Percentiles rank a stretch among this genome's conserved stretches.
Evolutionary conservation across 2,797 vertebrate genomes (phyloP).

Genomic region (Paedocypris micromegethes): DNA sequence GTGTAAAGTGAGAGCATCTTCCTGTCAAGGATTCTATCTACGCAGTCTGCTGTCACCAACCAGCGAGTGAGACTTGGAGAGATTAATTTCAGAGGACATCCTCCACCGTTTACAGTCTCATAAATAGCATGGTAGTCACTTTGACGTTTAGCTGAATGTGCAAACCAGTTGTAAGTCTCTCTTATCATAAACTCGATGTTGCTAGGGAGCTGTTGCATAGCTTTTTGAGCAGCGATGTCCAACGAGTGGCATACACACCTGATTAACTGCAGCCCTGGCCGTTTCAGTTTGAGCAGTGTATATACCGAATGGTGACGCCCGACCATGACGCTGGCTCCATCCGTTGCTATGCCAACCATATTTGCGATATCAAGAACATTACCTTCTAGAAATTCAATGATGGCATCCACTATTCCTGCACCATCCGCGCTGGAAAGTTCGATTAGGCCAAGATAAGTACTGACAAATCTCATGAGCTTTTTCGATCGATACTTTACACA

Average conservation of each 20-base stretch:
- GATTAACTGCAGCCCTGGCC: constrained; percentile 3
- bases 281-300: constrained; percentile 7
- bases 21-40: constrained; percentile 24
- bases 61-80: constrained; percentile 10
- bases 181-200: constrained; percentile 6
- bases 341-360: constrained; percentile 34
- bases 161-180: constrained; percentile 6
- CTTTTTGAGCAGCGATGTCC: constrained; percentile 25
- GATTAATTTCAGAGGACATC: constrained; percentile 2
- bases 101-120: background rate
- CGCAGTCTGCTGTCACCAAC: constrained; percentile 26
- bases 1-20: constrained; percentile 29
- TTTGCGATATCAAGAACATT: constrained; percentile 1
- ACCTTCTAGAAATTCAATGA: background rate
- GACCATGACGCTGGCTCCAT: constrained; percentile 10
- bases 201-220: constrained; percentile 29
- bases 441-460: background rate
- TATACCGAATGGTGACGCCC: constrained; percentile 6
- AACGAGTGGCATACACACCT: constrained; percentile 28
- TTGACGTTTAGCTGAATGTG: background rate
- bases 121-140: background rate
- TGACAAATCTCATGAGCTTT: background rate
- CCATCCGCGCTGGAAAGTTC: background rate
- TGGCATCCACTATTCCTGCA: constrained; percentile 4
- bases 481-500: constrained; percentile 1